Evolutionary conservation across 2,113 vertebrate genomes (phyloP).

Genomic region (Eretmochelys imbricata): DNA sequence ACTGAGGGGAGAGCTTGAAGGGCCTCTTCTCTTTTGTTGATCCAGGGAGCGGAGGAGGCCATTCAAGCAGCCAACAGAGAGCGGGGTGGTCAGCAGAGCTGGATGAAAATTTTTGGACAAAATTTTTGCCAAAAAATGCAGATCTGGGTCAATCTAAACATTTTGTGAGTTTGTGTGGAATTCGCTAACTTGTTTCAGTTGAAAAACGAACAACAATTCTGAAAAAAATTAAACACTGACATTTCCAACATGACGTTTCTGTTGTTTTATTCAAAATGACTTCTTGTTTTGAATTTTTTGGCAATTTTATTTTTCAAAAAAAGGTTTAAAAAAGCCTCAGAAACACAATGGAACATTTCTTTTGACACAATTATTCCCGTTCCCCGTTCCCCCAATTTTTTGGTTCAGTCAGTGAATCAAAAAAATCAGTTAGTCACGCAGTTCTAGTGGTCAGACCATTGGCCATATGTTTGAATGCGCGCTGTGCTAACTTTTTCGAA

Average conservation of each 20-base stretch:
- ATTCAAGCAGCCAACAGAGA: background rate
- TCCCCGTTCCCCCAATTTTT: background rate
- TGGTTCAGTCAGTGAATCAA: background rate
- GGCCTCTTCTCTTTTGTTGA: background rate
- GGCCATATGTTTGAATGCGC: background rate
- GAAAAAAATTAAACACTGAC: background rate
- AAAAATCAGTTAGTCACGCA: background rate
- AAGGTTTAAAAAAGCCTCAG: background rate
- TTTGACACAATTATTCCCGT: no score
- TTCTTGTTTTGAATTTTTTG: background rate
- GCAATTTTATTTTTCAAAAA: background rate
- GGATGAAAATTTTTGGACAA: background rate
- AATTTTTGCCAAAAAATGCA: background rate
- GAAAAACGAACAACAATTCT: background rate
- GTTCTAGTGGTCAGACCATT: background rate
- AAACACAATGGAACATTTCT: background rate
- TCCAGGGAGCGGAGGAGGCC: background rate
- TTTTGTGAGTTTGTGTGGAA: background rate
- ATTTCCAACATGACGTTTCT: background rate
- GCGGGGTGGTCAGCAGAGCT: background rate
- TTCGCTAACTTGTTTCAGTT: background rate
- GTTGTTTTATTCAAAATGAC: no score
- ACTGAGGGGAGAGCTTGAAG: background rate
- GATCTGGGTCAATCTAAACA: background rate
- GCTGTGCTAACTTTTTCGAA: background rate